Percentiles rank a stretch among this genome's conserved stretches.
phyloP scores from a whole-genome alignment of 2,113 vertebrate species.

The Bufo gargarizans region DNA sequence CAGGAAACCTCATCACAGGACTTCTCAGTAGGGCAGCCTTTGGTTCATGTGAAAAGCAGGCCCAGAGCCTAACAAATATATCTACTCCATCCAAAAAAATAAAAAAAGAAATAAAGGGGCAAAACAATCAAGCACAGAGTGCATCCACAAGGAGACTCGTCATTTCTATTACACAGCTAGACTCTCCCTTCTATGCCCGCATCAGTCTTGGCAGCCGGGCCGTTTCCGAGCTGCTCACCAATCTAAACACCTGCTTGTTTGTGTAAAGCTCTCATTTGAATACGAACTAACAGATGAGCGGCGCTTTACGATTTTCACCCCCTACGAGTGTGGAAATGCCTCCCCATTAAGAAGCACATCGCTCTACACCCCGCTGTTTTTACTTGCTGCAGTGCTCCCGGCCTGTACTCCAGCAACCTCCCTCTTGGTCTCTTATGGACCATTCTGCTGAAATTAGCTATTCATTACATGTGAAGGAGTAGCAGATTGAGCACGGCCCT shows the following conservation, averaged over 20 bases:
- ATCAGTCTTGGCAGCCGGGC: too few relatives aligned
- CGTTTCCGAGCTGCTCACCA: not conserved
- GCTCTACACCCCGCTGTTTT: slow-evolving; percentile 64
- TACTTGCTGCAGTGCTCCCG: slow-evolving; percentile 59
- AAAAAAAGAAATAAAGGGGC: too few relatives aligned
- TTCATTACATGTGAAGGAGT: slow-evolving; percentile 74
- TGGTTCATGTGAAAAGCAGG: too few relatives aligned
- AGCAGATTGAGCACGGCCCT: slow-evolving; percentile 65
- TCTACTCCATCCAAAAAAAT: too few relatives aligned
- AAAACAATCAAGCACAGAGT: not conserved
- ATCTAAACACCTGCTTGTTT: slow-evolving; percentile 55
- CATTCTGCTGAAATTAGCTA: slow-evolving; percentile 71
- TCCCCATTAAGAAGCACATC: slow-evolving; percentile 69
- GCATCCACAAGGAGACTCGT: not conserved
- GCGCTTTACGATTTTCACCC: slow-evolving; percentile 63
- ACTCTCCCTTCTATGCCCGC: not conserved
- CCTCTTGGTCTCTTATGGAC: slow-evolving; percentile 66
- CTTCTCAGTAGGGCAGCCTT: not conserved
- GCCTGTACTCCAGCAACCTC: slow-evolving; percentile 41
- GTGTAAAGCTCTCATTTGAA: slow-evolving; percentile 64
- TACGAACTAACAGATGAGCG: slow-evolving; percentile 62
- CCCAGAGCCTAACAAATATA: too few relatives aligned
- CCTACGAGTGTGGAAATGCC: slow-evolving; percentile 66
- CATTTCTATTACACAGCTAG: not conserved
- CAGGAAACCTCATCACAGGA: not conserved